phyloP scores from a whole-genome alignment of 1,140 invertebrate genomes.

The Magallana angulata region DNA sequence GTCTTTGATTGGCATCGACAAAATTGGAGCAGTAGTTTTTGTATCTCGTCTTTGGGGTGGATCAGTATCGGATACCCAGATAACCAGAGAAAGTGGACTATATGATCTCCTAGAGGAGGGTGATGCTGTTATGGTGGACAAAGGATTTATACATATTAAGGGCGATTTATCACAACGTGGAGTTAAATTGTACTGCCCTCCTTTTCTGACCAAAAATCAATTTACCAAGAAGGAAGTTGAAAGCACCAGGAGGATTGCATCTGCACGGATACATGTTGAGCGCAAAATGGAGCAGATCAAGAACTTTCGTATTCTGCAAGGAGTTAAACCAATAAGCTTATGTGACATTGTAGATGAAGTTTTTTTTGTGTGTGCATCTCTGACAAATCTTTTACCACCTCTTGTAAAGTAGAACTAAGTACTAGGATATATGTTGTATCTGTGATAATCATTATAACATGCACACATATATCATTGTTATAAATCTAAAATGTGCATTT shows the following conservation, averaged over 20 bases:
- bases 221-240: conserved; percentile 51
- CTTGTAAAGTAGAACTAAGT: conserved; percentile 45
- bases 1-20: conserved; percentile 49
- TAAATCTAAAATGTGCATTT: too few relatives aligned
- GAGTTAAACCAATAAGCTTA: conserved; percentile 52
- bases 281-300: conserved; percentile 61
- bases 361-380: conserved; percentile 48
- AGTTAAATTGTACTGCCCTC: conserved; percentile 53
- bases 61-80: conserved; percentile 30
- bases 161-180: conserved; percentile 29
- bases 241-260: conserved; percentile 52
- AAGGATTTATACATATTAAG: conserved; percentile 49
- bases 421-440: background rate
- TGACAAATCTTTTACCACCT: conserved; percentile 54
- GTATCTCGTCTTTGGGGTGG: conserved; percentile 50
- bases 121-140: conserved; percentile 55
- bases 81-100: conserved; percentile 50
- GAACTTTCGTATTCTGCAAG: conserved; percentile 57
- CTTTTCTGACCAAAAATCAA: conserved; percentile 42
- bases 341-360: conserved; percentile 44
- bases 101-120: conserved; percentile 36
- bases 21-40: conserved; percentile 47
- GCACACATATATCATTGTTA: too few relatives aligned
- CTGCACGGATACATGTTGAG: conserved; percentile 57
- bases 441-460: conserved; percentile 17